Base-by-base conservation (phyloP, 2,888 invertebrate genomes). In the Psylliodes chrysocephalus region DNA sequence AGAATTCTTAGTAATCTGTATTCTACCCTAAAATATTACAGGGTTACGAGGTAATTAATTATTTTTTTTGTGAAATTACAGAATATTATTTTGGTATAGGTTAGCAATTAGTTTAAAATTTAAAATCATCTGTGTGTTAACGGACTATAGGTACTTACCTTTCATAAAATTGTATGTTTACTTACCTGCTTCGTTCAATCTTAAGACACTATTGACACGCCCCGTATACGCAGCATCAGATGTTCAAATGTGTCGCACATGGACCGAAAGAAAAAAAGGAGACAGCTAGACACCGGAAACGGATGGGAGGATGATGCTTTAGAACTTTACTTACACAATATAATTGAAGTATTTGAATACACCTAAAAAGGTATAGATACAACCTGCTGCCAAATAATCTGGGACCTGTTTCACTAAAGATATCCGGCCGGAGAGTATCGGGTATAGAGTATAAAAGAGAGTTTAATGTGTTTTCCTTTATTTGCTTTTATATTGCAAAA, bases 211-310 rank as follows among this genome's bases (percentile, higher is more conserved):
- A n/a, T n/a, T n/a, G n/a, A 33, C 33, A 2, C 33, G 12, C n/a
- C 33, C 8, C 2, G 33, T 33, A 33, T 5, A 33, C n/a, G n/a
- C n/a, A n/a, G n/a, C 8, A 33, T 38, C 38, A 38, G 38, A 38
- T 38, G 33, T 38, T 38, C 38, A 38, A 38, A 15, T 25, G 22
- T 53, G 54, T 54, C 54, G 42, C 42, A 54, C 42, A 28, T 28
- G 42, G n/a, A 30, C 15, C 10, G 18, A 19, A 42, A 40, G 15
- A 15, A 53, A 52, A 30, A 30, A 30, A 30, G 10, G 10, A 30
- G 30, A 64, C 40, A 71, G 62, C 38, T 65, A 69, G 68, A 67
- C 69, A 71, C 72, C 71, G 72, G 72, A 72, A 72, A 71, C 72
- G 71, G 72, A 72, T 71, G 71, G 66, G 61, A 69, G 71, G 71